A percentile compares a stretch with the other conserved stretches of the same genome.
phyloP scores from a whole-genome alignment of 92 coral and sea anemone species.

The Zoanthus sociatus region DNA sequence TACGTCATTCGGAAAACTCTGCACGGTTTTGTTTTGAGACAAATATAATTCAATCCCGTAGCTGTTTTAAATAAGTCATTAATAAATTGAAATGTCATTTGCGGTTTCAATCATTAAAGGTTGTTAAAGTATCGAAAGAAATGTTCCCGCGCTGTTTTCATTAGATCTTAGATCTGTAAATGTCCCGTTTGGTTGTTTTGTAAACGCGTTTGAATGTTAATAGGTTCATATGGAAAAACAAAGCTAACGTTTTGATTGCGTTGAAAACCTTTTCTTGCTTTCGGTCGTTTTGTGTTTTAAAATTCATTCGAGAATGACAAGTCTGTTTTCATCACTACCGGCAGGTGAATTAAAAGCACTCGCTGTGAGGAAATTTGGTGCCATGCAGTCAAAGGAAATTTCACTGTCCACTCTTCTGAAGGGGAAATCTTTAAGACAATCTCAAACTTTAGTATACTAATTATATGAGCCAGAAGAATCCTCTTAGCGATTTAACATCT shows the following conservation, averaged over 20 bases:
- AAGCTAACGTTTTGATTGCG: background rate
- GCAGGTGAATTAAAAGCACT: slow-evolving; percentile 23
- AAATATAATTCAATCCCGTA: slow-evolving; percentile 1
- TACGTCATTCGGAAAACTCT: background rate
- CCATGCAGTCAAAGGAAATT: background rate
- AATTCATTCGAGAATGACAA: slow-evolving; percentile 7
- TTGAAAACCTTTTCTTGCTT: background rate
- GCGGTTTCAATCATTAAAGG: background rate
- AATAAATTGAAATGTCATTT: background rate
- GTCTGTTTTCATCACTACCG: slow-evolving; percentile 26
- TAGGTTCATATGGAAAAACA: background rate
- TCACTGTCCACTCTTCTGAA: slow-evolving; percentile 20
- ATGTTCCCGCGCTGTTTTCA: background rate
- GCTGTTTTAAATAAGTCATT: background rate
- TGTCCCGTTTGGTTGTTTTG: background rate
- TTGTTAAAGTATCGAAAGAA: background rate
- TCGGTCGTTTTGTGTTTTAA: background rate
- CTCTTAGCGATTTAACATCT: background rate
- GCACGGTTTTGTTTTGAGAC: background rate
- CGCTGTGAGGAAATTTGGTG: slow-evolving; percentile 27
- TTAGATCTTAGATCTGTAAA: background rate
- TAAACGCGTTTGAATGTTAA: background rate
- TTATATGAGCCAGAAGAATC: background rate
- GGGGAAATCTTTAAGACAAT: background rate
- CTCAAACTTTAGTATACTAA: background rate